A percentile compares a stretch with the other conserved stretches of the same genome.
Conservation (phyloP, 2,113 vertebrate species). For the Thunnus thynnus region DNA sequence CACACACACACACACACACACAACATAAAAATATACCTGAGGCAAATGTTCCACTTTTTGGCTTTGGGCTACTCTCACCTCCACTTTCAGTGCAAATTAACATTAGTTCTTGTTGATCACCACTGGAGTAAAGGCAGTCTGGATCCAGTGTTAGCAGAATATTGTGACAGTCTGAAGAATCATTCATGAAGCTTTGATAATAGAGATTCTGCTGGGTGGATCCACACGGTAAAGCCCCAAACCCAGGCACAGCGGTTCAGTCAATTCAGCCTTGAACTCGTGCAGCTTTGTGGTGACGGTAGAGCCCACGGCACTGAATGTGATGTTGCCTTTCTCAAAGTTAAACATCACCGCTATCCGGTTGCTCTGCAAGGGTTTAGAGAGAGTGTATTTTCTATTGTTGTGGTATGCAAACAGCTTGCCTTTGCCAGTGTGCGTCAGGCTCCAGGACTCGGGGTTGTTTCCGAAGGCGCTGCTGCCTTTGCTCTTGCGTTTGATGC, state of each 20-base stretch:
- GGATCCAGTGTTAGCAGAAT: not conserved
- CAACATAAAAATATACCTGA: slow-evolving; percentile 9
- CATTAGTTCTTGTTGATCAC: not conserved
- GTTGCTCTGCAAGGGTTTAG: slow-evolving; percentile 24
- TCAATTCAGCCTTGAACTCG: slow-evolving; percentile 52
- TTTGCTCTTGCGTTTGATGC: slow-evolving; percentile 50
- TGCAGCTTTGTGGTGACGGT: slow-evolving; percentile 15
- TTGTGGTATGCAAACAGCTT: slow-evolving; percentile 56
- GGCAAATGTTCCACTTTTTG: not conserved
- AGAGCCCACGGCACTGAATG: slow-evolving; percentile 40
- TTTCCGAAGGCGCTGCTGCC: slow-evolving; percentile 51
- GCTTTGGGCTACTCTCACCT: not conserved
- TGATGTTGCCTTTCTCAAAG: slow-evolving; percentile 58
- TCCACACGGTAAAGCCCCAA: slow-evolving; percentile 53
- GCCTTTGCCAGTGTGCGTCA: slow-evolving; percentile 44
- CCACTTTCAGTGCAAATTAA: not conserved
- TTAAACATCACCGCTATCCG: slow-evolving; percentile 58
- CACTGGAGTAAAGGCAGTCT: not conserved
- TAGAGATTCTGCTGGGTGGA: slow-evolving; percentile 58
- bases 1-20: too few species aligned
- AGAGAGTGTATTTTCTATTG: not conserved
- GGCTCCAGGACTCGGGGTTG: slow-evolving; percentile 68
- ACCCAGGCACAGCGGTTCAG: slow-evolving; percentile 65
- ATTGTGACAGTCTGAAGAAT: not conserved
- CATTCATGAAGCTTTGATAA: slow-evolving; percentile 50